Evolutionary conservation across 2,797 vertebrate species (phyloP).

Genomic region (Numenius phaeopus): DNA sequence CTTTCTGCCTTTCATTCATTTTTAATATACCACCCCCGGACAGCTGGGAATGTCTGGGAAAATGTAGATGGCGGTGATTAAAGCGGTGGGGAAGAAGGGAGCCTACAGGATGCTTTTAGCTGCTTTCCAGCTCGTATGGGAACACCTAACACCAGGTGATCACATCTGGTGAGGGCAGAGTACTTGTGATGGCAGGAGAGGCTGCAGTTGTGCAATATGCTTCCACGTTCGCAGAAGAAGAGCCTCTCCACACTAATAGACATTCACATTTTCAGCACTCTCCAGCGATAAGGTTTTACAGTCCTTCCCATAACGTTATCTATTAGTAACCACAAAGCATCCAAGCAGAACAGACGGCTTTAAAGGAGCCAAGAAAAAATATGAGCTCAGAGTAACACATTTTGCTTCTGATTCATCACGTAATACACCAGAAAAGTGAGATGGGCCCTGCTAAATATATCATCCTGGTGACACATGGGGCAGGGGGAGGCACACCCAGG

Average conservation of each 20-base stretch:
- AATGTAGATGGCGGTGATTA: neutral
- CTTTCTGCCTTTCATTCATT: neutral
- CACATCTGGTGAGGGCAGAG: neutral
- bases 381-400: neutral
- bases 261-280: neutral
- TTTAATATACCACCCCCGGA: neutral
- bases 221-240: neutral
- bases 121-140: neutral
- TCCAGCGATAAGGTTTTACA: conserved; percentile 6
- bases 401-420: neutral
- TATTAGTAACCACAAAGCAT: neutral
- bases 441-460: neutral
- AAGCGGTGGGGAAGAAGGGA: neutral
- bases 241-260: neutral
- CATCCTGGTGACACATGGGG: fast-evolving
- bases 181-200: neutral
- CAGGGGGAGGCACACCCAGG: neutral
- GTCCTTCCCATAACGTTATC: neutral
- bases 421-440: neutral
- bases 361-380: neutral
- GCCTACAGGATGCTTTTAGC: neutral
- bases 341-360: neutral
- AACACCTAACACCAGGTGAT: neutral
- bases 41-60: neutral
- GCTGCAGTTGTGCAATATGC: neutral